phyloP scores from a whole-genome alignment of 1,140 invertebrate genomes.

The Trachymyrmex septentrionalis region DNA sequence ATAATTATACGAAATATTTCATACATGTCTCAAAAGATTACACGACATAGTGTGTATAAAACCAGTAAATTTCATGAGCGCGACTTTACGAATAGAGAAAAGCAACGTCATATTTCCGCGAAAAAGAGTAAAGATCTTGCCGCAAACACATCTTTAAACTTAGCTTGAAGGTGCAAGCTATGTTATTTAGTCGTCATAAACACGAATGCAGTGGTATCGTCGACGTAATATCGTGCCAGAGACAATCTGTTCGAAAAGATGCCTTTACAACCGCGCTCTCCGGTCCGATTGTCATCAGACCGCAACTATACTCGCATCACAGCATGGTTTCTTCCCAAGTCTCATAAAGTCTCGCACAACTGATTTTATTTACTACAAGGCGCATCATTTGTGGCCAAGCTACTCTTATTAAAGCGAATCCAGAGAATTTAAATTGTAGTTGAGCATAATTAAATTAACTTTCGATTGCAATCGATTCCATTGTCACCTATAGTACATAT shows the following conservation, averaged over 20 bases:
- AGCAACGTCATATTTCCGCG: not conserved
- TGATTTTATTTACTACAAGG: conserved; percentile 20
- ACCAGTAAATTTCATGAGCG: not conserved
- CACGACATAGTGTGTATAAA: not conserved
- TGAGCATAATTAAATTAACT: not conserved
- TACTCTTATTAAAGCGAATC: conserved; percentile 17
- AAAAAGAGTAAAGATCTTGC: conserved; percentile 1
- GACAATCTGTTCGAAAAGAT: conserved; percentile 49
- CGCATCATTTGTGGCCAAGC: not conserved
- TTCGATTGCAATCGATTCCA: not conserved
- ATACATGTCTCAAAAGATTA: not conserved
- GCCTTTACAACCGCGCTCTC: conserved; percentile 42
- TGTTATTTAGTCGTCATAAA: conserved; percentile 61
- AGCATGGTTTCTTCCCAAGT: not conserved
- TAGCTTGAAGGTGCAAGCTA: conserved; percentile 43
- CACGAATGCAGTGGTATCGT: conserved; percentile 23
- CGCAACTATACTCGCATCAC: conserved; percentile 5
- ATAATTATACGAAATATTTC: too few relatives aligned
- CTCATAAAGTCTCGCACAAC: conserved; percentile 27
- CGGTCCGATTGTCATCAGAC: not conserved
- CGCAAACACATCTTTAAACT: not conserved
- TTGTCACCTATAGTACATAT: not conserved
- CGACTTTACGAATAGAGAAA: conserved; percentile 26
- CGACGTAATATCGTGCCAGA: conserved; percentile 33
- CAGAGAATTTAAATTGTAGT: not conserved